Evolutionary conservation across 2,888 invertebrate genomes (phyloP).

Genomic region (Caenorhabditis japonica): DNA sequence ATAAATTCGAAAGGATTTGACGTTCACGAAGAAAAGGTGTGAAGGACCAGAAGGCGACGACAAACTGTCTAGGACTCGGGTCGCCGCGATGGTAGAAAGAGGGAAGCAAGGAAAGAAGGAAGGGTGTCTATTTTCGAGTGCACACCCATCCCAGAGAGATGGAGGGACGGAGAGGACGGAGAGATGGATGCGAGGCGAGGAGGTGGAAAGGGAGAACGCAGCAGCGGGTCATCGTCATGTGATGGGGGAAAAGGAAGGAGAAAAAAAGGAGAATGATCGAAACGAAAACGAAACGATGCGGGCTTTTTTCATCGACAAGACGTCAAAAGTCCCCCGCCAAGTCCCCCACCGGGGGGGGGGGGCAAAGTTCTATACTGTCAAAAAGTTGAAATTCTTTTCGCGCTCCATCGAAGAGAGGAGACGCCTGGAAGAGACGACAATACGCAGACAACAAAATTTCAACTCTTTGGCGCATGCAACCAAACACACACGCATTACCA

Average conservation of each 20-base stretch:
- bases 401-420: too few species aligned
- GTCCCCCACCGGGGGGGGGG: slow-evolving; percentile 13
- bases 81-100: too few species aligned
- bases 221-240: slow-evolving; percentile 40
- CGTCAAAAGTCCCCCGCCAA: slow-evolving; percentile 16
- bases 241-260: slow-evolving; percentile 14
- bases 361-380: too few species aligned
- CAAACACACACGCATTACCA: too few species aligned
- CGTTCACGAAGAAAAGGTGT: background rate
- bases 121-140: slow-evolving; percentile 47
- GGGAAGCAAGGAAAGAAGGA: too few species aligned
- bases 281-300: slow-evolving; percentile 11
- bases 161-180: slow-evolving; percentile 28
- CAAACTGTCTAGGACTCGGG: slow-evolving; percentile 48
- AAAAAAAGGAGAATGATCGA: slow-evolving; percentile 8
- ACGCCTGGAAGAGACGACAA: too few species aligned
- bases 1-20: too few species aligned
- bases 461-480: too few species aligned
- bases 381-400: too few species aligned
- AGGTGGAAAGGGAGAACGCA: slow-evolving; percentile 25
- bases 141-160: slow-evolving; percentile 17
- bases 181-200: too few species aligned
- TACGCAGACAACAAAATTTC: too few species aligned
- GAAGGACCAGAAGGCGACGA: slow-evolving; percentile 18
- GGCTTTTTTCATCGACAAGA: slow-evolving; percentile 22